These are phyloP conservation scores for Cryptocephalus primarius DNA, from an alignment of 2,888 invertebrate species.

Conservation along the genomic window DNA sequence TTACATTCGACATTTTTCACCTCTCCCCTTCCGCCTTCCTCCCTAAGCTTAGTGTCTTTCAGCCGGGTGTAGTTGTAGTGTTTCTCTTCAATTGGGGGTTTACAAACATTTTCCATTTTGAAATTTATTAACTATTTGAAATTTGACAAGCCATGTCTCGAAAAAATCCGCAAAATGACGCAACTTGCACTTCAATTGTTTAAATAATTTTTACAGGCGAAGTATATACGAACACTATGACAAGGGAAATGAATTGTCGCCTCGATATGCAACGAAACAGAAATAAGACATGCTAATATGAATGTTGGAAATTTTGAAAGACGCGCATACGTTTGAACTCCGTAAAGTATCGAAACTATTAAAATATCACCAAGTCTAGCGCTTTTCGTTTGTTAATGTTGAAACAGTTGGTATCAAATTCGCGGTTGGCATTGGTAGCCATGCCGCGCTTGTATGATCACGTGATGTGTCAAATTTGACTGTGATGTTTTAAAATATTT, in stretches of 20 bases:
- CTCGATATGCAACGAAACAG: no score
- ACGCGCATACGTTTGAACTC: background rate
- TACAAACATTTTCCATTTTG: constrained; percentile 20
- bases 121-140: constrained; percentile 9
- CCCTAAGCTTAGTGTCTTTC: constrained; percentile 15
- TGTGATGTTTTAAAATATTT: constrained; percentile 31
- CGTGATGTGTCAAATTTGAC: constrained; percentile 28
- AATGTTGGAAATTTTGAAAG: background rate
- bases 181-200: constrained; percentile 18
- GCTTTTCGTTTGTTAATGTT: background rate
- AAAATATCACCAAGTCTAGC: no score
- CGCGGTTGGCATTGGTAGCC: constrained; percentile 7
- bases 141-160: constrained; percentile 8
- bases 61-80: constrained; percentile 17
- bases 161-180: constrained; percentile 6
- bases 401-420: background rate
- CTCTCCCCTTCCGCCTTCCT: constrained; percentile 20
- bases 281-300: no score
- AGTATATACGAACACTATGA: background rate
- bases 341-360: no score
- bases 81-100: constrained; percentile 19
- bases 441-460: constrained; percentile 18
- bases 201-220: constrained; percentile 11
- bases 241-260: background rate
- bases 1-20: constrained; percentile 24